These are phyloP conservation scores for Zoanthus sociatus DNA, from an alignment of 92 coral and sea anemone species.

Conservation along the genomic window DNA sequence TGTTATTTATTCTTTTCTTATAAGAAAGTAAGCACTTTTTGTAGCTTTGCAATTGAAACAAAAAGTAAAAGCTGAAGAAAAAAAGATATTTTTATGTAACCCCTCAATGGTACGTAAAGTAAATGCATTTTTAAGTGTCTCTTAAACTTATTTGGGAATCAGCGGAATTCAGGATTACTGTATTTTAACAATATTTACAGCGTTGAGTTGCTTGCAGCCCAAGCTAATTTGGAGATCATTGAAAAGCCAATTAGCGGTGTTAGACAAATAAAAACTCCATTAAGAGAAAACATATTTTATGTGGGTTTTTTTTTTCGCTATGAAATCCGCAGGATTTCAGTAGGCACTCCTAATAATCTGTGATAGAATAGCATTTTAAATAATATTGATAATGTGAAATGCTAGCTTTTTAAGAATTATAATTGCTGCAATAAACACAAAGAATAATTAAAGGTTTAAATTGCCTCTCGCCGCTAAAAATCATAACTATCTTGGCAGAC, in stretches of 20 bases:
- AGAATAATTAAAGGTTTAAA: conserved; percentile 8
- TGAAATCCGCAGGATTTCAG: conserved; percentile 29
- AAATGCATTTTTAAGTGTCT: neutral
- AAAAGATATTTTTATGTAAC: neutral
- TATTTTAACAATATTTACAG: neutral
- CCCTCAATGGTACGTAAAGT: neutral
- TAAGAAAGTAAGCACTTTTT: neutral
- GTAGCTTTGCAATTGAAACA: neutral
- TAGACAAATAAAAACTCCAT: conserved; percentile 13
- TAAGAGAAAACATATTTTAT: neutral
- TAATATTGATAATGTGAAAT: neutral
- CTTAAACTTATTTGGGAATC: neutral
- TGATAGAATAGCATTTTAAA: neutral
- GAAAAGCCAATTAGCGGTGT: neutral
- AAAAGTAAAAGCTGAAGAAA: neutral
- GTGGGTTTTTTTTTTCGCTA: neutral
- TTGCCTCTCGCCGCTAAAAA: conserved; percentile 1
- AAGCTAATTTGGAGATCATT: conserved; percentile 3
- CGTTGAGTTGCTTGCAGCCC: neutral
- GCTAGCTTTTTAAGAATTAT: neutral
- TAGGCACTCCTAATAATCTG: neutral
- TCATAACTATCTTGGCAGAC: neutral
- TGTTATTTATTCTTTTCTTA: neutral
- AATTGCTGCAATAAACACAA: neutral
- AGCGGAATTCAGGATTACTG: conserved; percentile 1